phyloP scores from a whole-genome alignment of 2,113 vertebrate genomes.

The Madoqua kirkii region DNA sequence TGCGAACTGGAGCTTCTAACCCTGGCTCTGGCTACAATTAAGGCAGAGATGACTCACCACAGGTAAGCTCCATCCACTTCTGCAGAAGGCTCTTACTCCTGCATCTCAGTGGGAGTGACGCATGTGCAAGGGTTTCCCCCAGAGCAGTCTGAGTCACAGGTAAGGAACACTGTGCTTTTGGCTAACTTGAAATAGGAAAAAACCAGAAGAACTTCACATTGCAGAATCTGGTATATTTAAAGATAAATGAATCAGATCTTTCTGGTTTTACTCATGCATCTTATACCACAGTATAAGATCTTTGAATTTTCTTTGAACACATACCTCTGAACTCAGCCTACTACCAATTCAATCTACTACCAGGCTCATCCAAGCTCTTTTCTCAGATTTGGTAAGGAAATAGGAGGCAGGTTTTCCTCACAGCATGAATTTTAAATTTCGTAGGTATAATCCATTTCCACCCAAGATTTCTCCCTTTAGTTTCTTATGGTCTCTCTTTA shows the following conservation, averaged over 20 bases:
- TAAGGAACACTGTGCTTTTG: neutral
- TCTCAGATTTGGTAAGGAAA: constrained; percentile 18
- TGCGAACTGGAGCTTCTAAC: neutral
- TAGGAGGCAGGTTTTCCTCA: neutral
- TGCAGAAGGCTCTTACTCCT: neutral
- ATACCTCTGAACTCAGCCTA: neutral
- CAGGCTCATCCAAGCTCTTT: neutral
- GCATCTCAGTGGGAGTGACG: neutral
- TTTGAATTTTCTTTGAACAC: neutral
- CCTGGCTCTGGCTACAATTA: neutral
- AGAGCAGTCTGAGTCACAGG: neutral
- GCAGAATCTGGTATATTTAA: neutral
- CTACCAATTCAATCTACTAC: neutral
- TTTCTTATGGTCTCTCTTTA: neutral
- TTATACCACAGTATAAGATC: neutral
- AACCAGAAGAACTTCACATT: neutral
- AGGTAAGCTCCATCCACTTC: neutral
- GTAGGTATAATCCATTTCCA: neutral
- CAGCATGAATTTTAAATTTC: neutral
- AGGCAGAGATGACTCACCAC: neutral
- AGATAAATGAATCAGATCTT: neutral
- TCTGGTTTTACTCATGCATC: neutral
- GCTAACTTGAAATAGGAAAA: neutral
- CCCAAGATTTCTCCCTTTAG: neutral
- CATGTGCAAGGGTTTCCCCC: neutral